Evolutionary conservation across 2,888 invertebrate genomes (phyloP), one percentile per base, ranked within the genome.

Genomic region (Atethmia centrago): DNA sequence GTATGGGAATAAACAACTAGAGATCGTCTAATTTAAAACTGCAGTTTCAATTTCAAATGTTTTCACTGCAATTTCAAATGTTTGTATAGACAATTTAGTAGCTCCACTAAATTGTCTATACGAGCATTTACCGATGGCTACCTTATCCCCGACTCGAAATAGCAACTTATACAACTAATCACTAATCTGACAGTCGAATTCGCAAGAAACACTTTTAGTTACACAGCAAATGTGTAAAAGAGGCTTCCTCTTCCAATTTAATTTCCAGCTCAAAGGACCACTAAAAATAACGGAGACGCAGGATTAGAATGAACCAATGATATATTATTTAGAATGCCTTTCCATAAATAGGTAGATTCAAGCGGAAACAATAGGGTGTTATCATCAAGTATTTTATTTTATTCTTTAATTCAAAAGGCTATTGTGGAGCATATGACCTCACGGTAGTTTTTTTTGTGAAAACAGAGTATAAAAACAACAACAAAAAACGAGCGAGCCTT

Each of bases 331-430:
- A 47, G 14, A 63, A 8, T 12, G 4, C 28, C 21, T 51, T 51
- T 4, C n/a, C 10, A n/a, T 51, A 51, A 12, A 51, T 51, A 5
- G 12, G 12, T n/a, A n/a, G n/a, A n/a, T 59, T 25, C 12, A 40
- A 3, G 3, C 2, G 2, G n/a, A 19, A 53, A 61, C 75, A 76
- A 77, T 75, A 42, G 31, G 7, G 10, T 25, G 14, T 12, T 40
- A 61, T 36, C 40, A 55, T 55, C 10, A 2, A n/a, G 16, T 62
- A 45, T 62, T 67, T 8, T 47, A 31, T 45, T 42, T 21, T 3
- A 59, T 16, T 21, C 36, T 31, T 25, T 40, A 14, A 61, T 62
- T 70, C 49, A 51, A 61, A 61, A 28, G 61, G 3, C n/a, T 28
- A 62, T 65, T 70, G 69, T 45, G 5, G 2, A 31, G 19, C 9